These are phyloP conservation scores for Ethmia dodecea DNA, from an alignment of 2,888 invertebrate species.

Conservation along the genomic window DNA sequence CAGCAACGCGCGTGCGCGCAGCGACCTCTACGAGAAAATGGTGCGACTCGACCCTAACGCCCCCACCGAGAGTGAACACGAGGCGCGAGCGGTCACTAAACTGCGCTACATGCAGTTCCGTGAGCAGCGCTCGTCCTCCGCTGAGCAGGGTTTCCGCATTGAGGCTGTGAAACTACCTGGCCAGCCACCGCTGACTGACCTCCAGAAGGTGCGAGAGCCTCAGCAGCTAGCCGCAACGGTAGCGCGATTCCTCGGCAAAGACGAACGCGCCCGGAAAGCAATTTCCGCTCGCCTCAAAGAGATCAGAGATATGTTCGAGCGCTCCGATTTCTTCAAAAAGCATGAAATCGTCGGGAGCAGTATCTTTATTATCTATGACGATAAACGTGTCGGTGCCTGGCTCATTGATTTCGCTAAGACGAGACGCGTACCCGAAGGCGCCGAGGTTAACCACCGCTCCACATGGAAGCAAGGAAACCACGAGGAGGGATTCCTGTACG, in stretches of 20 bases:
- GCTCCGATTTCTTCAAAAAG: slow-evolving; percentile 88
- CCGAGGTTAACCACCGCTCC: slow-evolving; percentile 85
- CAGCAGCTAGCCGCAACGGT: slow-evolving; percentile 86
- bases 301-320: slow-evolving; percentile 87
- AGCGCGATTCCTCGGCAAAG: slow-evolving; percentile 83
- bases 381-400: slow-evolving; percentile 93
- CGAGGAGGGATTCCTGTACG: slow-evolving; percentile 96
- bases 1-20: slow-evolving; percentile 87
- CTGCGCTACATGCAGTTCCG: slow-evolving; percentile 97
- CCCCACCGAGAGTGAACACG: slow-evolving; percentile 90
- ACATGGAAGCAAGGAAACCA: slow-evolving; percentile 96
- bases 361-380: slow-evolving; percentile 95
- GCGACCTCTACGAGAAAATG: slow-evolving; percentile 97
- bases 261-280: slow-evolving; percentile 81
- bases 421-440: slow-evolving; percentile 82
- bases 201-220: slow-evolving; percentile 90
- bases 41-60: slow-evolving; percentile 91
- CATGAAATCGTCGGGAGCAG: slow-evolving; percentile 97
- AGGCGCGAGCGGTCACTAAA: slow-evolving; percentile 92
- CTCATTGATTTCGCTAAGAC: slow-evolving; percentile 98
- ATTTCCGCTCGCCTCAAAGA: slow-evolving; percentile 85
- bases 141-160: slow-evolving; percentile 95
- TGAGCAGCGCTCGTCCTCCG: slow-evolving; percentile 95
- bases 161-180: slow-evolving; percentile 95
- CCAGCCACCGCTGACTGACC: slow-evolving; percentile 88